These are phyloP conservation scores for Nixonia krombeini DNA, from an alignment of 1,140 invertebrate genomes.

Conservation along the genomic window DNA sequence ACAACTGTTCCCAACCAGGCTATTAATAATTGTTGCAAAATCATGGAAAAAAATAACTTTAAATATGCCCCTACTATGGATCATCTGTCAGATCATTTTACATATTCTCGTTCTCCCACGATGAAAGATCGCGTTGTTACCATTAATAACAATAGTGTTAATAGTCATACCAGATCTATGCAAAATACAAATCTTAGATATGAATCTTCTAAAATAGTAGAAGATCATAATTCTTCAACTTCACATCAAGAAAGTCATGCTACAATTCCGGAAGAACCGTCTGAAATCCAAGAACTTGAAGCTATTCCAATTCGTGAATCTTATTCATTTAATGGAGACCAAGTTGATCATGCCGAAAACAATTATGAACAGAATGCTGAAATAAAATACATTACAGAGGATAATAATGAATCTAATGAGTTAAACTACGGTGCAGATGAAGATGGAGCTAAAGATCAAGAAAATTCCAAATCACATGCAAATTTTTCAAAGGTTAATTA, in stretches of 20 bases:
- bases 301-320: background rate
- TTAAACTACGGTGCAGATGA: constrained; percentile 3
- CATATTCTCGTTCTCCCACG: too few species aligned
- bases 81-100: too few species aligned
- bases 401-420: constrained; percentile 9
- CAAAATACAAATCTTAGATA: constrained; percentile 38
- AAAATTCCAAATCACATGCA: constrained; percentile 15
- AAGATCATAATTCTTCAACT: too few species aligned
- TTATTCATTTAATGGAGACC: background rate
- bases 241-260: too few species aligned
- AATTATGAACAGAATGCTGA: background rate
- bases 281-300: background rate
- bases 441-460: constrained; percentile 12
- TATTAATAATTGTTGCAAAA: too few species aligned
- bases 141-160: too few species aligned
- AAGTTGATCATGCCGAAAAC: constrained; percentile 2
- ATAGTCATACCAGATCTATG: too few species aligned
- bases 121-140: too few species aligned
- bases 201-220: background rate
- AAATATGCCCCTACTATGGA: too few species aligned
- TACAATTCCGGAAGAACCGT: too few species aligned
- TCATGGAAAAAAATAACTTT: too few species aligned
- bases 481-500: constrained; percentile 35
- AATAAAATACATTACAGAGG: constrained; percentile 14
- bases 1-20: too few species aligned